Evolutionary conservation across 2,113 vertebrate genomes (phyloP), one percentile per base, ranked within the genome.

Genomic region (Acanthochromis polyacanthus): DNA sequence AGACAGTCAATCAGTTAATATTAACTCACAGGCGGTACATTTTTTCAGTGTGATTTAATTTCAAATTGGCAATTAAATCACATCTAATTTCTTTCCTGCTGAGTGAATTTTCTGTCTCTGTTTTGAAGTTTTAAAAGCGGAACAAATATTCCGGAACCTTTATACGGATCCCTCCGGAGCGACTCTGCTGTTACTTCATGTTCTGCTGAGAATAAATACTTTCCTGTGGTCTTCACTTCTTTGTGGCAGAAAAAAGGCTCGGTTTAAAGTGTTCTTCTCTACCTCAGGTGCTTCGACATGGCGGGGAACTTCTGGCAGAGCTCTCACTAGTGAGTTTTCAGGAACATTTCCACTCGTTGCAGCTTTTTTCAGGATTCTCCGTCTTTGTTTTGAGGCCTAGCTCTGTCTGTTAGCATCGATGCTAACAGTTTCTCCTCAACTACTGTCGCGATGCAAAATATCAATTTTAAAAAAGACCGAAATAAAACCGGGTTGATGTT

Each of bases 281-380:
- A 85, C 91, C 91, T 91, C 91, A 88, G 10, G 43, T 68, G 5
- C 17, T 53, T 5, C 61, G 65, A 78, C 51, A 95, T 95, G 95
- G 95, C 95, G 45, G 95, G 95, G 66, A 95, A 95, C 88, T 95
- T 95, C 77, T 95, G 95, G 94, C 95, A 95, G 80, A 95, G 95
- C 84, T 95, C 95, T 56, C 95, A 95, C 80, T 95, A 95, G 95
- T 95, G 91, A 89, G 95, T 94, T 55, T 80, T 48, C 15, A 10
- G 11, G 0, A 10, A 32, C 36, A 4, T 17, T 0, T 22, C 0
- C 10, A 72, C 30, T 0, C 16, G 23, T 80, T 81, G n/a, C 6
- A 14, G 43, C 7, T 80, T 83, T 72, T 88, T 70, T 70, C 10
- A 3, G 30, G 0, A 61, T 50, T 17, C 4, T 1, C 10, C 25